Percentiles rank a stretch among this genome's conserved stretches.
Evolutionary conservation across 2,113 vertebrate species (phyloP).

Genomic region (Rhea americana): DNA sequence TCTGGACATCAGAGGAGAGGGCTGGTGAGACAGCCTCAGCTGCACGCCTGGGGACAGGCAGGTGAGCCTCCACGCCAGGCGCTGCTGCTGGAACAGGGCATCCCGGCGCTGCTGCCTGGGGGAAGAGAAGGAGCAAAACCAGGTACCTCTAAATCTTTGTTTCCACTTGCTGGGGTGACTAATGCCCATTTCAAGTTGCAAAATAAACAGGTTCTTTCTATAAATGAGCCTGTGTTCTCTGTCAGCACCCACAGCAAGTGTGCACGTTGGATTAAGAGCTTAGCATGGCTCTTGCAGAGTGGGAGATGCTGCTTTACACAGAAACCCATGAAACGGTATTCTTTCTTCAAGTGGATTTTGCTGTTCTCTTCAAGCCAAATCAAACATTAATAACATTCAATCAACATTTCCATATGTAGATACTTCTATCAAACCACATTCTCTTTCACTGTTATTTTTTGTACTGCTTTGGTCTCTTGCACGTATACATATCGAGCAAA

Average conservation of each 20-base stretch:
- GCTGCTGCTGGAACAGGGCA: background rate
- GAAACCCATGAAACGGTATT: background rate
- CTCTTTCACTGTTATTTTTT: slow-evolving; percentile 37
- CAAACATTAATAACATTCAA: slow-evolving; percentile 37
- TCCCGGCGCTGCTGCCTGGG: background rate
- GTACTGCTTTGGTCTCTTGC: background rate
- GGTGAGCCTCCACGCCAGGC: background rate
- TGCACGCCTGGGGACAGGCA: background rate
- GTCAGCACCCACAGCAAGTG: background rate
- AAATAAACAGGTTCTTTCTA: background rate
- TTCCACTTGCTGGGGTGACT: background rate
- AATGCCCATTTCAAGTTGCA: background rate
- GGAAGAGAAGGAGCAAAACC: background rate
- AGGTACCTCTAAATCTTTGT: background rate
- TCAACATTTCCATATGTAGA: slow-evolving; percentile 45
- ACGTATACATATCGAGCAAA: background rate
- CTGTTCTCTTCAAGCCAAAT: slow-evolving; percentile 23
- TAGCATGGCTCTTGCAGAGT: rapidly evolving
- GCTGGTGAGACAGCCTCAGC: no score
- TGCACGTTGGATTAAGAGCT: background rate
- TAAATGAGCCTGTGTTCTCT: background rate
- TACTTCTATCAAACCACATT: slow-evolving; percentile 34
- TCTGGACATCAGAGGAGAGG: background rate
- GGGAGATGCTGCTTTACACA: slow-evolving; percentile 1
- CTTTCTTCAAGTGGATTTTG: background rate